These are phyloP conservation scores for Biston stratarius DNA, from an alignment of 2,888 invertebrate species.

Conservation along the genomic window DNA sequence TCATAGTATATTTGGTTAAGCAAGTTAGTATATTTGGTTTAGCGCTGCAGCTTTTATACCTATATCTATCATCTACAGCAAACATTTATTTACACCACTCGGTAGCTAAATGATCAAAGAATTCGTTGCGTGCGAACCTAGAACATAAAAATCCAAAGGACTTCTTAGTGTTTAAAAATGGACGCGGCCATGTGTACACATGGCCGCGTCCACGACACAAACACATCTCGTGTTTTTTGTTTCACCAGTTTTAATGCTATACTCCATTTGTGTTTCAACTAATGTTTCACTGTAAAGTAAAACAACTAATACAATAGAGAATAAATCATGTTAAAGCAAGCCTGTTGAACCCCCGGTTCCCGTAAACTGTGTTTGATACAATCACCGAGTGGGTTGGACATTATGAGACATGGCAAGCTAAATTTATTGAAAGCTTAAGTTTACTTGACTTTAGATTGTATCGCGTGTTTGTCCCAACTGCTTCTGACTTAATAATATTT, in stretches of 20 bases:
- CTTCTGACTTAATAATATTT: slow-evolving; percentile 9
- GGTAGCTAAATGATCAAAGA: too few relatives aligned
- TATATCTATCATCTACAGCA: too few relatives aligned
- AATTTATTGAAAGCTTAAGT: slow-evolving; percentile 18
- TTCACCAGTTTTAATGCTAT: neutral
- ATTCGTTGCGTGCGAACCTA: too few relatives aligned
- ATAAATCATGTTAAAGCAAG: slow-evolving; percentile 2
- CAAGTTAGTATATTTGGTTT: too few relatives aligned
- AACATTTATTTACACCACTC: too few relatives aligned
- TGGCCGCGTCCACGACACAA: too few relatives aligned
- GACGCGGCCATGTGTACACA: too few relatives aligned
- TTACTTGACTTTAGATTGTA: slow-evolving; percentile 17
- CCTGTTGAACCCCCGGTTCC: slow-evolving; percentile 9
- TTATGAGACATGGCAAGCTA: slow-evolving; percentile 11
- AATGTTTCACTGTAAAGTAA: neutral
- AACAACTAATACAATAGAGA: neutral
- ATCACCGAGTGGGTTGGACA: slow-evolving; percentile 48
- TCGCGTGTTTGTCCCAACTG: slow-evolving; percentile 14
- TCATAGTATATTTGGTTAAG: too few relatives aligned
- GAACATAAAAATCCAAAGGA: too few relatives aligned
- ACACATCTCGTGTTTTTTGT: neutral
- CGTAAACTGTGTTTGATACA: slow-evolving; percentile 26
- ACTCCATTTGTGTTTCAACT: neutral
- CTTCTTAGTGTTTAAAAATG: too few relatives aligned
- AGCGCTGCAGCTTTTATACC: too few relatives aligned